Evolutionary conservation across 2,797 vertebrate genomes (phyloP), one percentile per base, ranked within the genome.

Genomic region (Poliocrania exsul): DNA sequence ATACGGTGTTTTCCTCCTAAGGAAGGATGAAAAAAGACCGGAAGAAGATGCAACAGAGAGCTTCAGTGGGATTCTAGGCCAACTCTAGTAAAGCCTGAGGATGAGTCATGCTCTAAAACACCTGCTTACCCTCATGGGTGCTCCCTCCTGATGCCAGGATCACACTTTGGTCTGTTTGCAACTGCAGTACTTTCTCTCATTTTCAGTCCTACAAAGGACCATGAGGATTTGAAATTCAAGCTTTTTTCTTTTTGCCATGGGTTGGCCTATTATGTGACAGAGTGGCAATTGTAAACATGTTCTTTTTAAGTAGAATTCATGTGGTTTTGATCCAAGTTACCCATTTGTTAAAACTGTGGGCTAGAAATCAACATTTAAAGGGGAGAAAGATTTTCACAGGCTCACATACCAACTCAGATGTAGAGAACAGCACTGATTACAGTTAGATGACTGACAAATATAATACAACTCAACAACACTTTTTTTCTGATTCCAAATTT

Each of bases 181-280:
- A 75, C 62, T 5, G 1, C 53, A 66, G 66, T 56, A 49, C 72
- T 79, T 83, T 86, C 77, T 83, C 84, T 75, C 85, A 38, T 57
- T 88, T 89, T 91, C 91, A 88, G 69, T 83, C 83, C 81, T 73
- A 89, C 81, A 93, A 93, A 94, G 53, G 44, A n/a, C 42, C n/a
- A 18, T 0, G 5, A 11, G 16, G 50, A 66, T 90, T 91, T 72
- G 81, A 89, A 92, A 91, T 81, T 93, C 79, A 90, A 86, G 66
- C 47, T 70, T 81, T 86, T 91, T 92, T 80, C 60, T 67, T 81
- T 81, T 70, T 83, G 31, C 72, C 1, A 1, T 16, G 38, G 35
- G 47, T n/a, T 3, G 5, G 9, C 35, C 47, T 50, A 65, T 56
- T 88, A 24, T 8, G 14, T 53, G 69, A 18, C 28, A 90, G 49